These are phyloP conservation scores for Bombus confusus DNA, from an alignment of 1,140 invertebrate species.

Conservation along the genomic window DNA sequence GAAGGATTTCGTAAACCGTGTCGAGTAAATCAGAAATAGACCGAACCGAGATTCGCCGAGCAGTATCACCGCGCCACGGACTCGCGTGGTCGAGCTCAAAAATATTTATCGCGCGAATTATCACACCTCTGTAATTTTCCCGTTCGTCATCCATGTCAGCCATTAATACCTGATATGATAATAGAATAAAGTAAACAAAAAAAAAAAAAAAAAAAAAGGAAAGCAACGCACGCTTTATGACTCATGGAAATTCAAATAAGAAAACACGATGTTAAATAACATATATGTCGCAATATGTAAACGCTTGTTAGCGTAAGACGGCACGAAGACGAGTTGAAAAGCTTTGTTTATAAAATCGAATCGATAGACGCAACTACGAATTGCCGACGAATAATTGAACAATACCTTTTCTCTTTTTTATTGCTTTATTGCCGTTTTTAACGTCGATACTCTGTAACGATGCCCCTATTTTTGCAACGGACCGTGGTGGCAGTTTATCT, in stretches of 20 bases:
- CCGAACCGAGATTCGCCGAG: constrained; percentile 11
- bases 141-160: no score
- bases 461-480: constrained; percentile 2
- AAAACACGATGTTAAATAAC: not conserved
- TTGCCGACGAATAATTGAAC: not conserved
- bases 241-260: no score
- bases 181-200: not conserved
- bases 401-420: not conserved
- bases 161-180: not conserved
- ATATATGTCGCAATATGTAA: not conserved
- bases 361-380: not conserved
- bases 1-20: constrained; percentile 38
- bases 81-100: not conserved
- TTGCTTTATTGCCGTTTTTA: not conserved
- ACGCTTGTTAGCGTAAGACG: not conserved
- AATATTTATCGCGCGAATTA: constrained; percentile 13
- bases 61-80: constrained; percentile 1
- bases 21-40: constrained; percentile 46
- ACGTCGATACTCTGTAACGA: not conserved
- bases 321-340: not conserved
- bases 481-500: constrained; percentile 26
- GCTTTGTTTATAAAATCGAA: not conserved
- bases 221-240: not conserved
- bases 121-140: constrained; percentile 19
- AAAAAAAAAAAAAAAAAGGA: no score